Percentiles rank a stretch among this genome's conserved stretches.
Evolutionary conservation across 1,140 invertebrate genomes (phyloP).

Genomic region (Spodoptera litura): DNA sequence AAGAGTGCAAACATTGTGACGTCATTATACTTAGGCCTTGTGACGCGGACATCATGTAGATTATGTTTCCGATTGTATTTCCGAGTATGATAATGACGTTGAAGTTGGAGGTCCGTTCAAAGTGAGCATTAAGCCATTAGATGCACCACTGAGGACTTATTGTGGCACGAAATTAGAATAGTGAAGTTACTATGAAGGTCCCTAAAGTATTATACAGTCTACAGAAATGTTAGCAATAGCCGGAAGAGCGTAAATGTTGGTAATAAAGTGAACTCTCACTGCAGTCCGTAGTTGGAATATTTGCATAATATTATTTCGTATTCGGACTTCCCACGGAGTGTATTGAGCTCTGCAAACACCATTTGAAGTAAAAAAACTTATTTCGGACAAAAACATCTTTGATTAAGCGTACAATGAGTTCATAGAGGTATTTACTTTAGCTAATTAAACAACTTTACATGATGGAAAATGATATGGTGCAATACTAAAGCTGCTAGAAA

Average conservation of each 20-base stretch:
- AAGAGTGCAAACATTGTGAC: conserved; percentile 36
- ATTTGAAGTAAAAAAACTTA: not conserved
- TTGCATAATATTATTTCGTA: conserved; percentile 33
- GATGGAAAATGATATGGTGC: no score
- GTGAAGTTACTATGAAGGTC: not conserved
- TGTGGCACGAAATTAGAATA: not conserved
- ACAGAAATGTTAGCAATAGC: conserved; percentile 7
- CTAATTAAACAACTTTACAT: no score
- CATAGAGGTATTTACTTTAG: no score
- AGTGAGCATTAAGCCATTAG: not conserved
- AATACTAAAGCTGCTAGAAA: no score
- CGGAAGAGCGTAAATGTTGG: conserved; percentile 8
- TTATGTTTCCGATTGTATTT: conserved; percentile 19
- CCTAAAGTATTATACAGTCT: not conserved
- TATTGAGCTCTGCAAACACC: not conserved
- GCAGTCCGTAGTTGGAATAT: conserved; percentile 20
- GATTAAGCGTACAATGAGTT: no score
- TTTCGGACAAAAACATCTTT: not conserved
- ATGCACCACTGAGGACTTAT: not conserved
- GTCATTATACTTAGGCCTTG: conserved; percentile 12
- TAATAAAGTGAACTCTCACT: conserved; percentile 31
- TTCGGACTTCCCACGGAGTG: not conserved
- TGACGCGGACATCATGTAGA: not conserved
- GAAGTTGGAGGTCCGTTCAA: not conserved
- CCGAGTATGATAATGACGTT: conserved; percentile 6